Evolutionary conservation across 1,140 invertebrate genomes (phyloP), one percentile per base, ranked within the genome.

Genomic region (Wasmannia auropunctata): DNA sequence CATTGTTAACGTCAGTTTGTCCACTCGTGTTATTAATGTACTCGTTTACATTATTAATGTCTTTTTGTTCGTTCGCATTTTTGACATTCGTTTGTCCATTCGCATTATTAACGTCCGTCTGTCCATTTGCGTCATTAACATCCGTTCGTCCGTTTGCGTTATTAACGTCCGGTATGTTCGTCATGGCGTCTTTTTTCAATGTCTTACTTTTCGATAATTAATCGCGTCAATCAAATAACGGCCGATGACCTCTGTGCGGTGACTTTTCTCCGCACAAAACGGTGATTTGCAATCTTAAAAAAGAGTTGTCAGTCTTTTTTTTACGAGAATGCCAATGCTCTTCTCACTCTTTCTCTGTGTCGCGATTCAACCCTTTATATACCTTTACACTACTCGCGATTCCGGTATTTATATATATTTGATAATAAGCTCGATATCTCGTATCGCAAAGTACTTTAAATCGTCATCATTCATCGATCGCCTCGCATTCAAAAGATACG

Each of bases 351-450:
- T 5, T 34, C n/a, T 11, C 14, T 72, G 19, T 10, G 40, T 58
- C 25, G 8, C 79, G 62, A 2, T 16, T 56, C 25, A 16, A 37
- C 31, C 3, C 7, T 72, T 25, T 72, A 31, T 70, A 70, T 72
- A 22, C 43, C 6, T 28, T 31, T 31, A 72, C 28, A 70, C 56
- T 81, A 56, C 3, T 31, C 5, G n/a, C n/a, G 19, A 56, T 43
- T 65, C n/a, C 7, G 3, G 34, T 56, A 43, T 31, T 81, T 81
- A 74, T 58, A 83, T 65, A 65, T 56, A 43, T 19, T 43, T 7
- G 67, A 83, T 72, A 31, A 81, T 70, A n/a, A 37, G 8, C 22
- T 56, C 77, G 62, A 67, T 80, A 58, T 72, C 14, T 60, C 8
- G 10, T 72, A 58, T 60, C 37, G 43, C 25, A n/a, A 81, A 54